Percentiles rank a stretch among this genome's conserved stretches.
phyloP scores from a whole-genome alignment of 2,797 vertebrate genomes.

The Malurus splendens region DNA sequence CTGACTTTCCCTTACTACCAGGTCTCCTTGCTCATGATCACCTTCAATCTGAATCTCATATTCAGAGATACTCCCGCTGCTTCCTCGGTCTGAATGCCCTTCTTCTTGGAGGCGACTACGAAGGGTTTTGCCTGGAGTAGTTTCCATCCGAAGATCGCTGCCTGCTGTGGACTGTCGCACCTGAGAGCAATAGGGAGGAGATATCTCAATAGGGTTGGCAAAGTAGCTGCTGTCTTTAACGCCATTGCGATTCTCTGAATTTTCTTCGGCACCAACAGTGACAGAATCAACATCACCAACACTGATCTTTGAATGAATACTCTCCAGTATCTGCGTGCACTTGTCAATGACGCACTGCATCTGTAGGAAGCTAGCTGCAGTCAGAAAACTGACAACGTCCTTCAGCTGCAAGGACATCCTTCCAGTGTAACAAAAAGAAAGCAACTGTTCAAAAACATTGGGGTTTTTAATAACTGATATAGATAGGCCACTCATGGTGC shows the following conservation, averaged over 20 bases:
- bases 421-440: slow-evolving; percentile 98
- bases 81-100: slow-evolving; percentile 93
- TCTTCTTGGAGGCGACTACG: slow-evolving; percentile 83
- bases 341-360: slow-evolving; percentile 99
- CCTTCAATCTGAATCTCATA: slow-evolving; percentile 91
- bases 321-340: slow-evolving; percentile 96
- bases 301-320: slow-evolving; percentile 95
- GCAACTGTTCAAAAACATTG: slow-evolving; percentile 94
- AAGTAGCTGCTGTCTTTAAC: slow-evolving; percentile 89
- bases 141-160: slow-evolving; percentile 73
- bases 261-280: slow-evolving; percentile 81
- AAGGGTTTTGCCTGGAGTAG: slow-evolving; percentile 68
- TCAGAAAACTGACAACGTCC: slow-evolving; percentile 96
- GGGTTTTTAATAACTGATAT: slow-evolving; percentile 98
- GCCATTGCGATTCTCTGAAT: slow-evolving; percentile 79
- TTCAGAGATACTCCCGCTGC: slow-evolving; percentile 91
- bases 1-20: slow-evolving; percentile 88
- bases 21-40: slow-evolving; percentile 88
- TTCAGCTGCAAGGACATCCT: slow-evolving; percentile 96
- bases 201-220: slow-evolving; percentile 93
- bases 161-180: slow-evolving; percentile 72
- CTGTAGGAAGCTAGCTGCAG: slow-evolving; percentile 96
- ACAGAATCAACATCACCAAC: slow-evolving; percentile 77
- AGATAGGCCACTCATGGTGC: slow-evolving; percentile 97
- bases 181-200: slow-evolving; percentile 88